Percentiles rank a stretch among this genome's conserved stretches.
These are phyloP conservation scores for Sebastes itinus DNA, from an alignment of 2,797 vertebrate genomes.

Conservation along the genomic window DNA sequence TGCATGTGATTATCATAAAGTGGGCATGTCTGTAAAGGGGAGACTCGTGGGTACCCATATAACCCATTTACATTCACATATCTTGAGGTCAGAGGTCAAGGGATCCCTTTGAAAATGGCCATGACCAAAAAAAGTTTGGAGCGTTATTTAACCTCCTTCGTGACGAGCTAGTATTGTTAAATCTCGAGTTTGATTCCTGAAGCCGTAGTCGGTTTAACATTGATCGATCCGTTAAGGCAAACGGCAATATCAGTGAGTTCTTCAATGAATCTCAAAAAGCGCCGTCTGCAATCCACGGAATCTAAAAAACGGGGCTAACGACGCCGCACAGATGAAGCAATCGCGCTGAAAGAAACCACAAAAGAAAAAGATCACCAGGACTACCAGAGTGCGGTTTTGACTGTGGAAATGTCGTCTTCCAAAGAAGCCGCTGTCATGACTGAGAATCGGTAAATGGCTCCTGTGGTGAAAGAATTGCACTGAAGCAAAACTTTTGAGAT, in stretches of 20 bases:
- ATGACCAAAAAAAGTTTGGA: too few relatives aligned
- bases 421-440: slow-evolving; percentile 3
- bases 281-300: neutral
- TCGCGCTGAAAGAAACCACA: neutral
- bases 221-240: neutral
- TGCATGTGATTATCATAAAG: too few relatives aligned
- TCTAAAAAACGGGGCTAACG: neutral
- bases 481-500: slow-evolving; percentile 5
- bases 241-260: neutral
- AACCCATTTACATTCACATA: too few relatives aligned
- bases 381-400: slow-evolving; percentile 7
- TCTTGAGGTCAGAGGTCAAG: too few relatives aligned
- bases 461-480: slow-evolving; percentile 7
- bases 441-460: slow-evolving; percentile 9
- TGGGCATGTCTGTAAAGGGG: too few relatives aligned
- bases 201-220: neutral
- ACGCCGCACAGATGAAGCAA: neutral
- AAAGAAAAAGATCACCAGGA: neutral
- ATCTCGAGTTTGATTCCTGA: neutral
- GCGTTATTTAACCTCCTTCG: too few relatives aligned
- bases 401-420: neutral
- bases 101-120: too few relatives aligned
- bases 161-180: too few relatives aligned
- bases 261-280: neutral
- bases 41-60: too few relatives aligned